Evolutionary conservation across 2,797 vertebrate genomes (phyloP), one percentile per base, ranked within the genome.

Genomic region (Phoeniculus purpureus): DNA sequence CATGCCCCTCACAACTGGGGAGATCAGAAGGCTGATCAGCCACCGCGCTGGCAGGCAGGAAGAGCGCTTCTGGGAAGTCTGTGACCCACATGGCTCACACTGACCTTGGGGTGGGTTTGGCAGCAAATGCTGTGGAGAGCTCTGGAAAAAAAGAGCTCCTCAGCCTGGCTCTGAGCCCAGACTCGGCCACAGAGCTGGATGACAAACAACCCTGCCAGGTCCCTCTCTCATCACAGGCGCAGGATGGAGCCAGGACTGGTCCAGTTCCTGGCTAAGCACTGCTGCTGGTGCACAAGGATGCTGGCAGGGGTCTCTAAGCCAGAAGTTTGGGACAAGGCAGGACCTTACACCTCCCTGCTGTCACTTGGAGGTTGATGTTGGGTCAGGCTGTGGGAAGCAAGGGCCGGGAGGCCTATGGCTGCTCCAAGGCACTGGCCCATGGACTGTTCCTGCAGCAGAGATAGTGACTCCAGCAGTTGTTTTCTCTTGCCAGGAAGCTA

Each of bases 41-140:
- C 66, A 55, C 84, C 6, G 16, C 0, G 32, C 77, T 91, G 85
- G 82, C 89, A 76, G 59, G 11, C 2, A 0, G 68, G 64, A 78
- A 48, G 47, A 66, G n/a, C 29, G 3, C 83, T 95, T 95, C 95
- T 95, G 94, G 96, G 96, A 96, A 96, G 74, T 74, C 66, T 26
- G 81, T 58, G 77, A 76, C 90, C 81, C 7, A 3, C 29, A 25
- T 52, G 37, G 65, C 93, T 91, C 77, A 17, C 0, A 1, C 31
- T 94, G 96, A 91, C 94, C 94, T 94, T 94, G 90, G 77, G 59
- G 80, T 72, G 37, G 54, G 45, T 86, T 86, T 94, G 92, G 93
- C 95, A 95, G 87, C 72, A 34, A 85, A 70, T 1, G 2, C 21
- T 54, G 45, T 50, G 48, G 75, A 93, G 45, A 91, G 66, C 67